Conservation (phyloP, 2,888 invertebrate species). For the Drosophila limbata region DNA sequence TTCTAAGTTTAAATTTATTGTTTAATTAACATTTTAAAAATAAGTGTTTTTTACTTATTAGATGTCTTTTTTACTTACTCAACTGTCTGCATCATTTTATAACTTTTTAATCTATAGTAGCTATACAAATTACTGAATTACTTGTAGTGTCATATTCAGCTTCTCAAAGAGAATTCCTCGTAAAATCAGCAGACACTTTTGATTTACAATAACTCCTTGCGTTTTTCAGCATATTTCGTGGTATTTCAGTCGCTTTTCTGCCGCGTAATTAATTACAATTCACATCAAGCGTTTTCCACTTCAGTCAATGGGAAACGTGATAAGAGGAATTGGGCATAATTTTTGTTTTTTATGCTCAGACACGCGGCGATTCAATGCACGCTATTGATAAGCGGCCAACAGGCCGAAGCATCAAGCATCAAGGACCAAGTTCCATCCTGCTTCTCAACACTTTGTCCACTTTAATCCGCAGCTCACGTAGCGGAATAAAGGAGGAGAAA, state of each 20-base stretch:
- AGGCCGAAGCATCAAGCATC: neutral
- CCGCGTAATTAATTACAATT: constrained; percentile 33
- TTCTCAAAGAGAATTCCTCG: too few species aligned
- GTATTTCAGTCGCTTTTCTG: constrained; percentile 1
- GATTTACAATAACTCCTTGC: neutral
- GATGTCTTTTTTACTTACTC: too few species aligned
- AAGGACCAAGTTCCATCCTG: constrained; percentile 12
- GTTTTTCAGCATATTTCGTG: neutral
- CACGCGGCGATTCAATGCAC: constrained; percentile 51
- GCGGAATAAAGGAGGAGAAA: neutral
- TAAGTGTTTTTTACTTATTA: too few species aligned
- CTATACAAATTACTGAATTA: too few species aligned
- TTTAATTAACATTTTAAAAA: too few species aligned
- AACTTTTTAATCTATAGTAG: too few species aligned
- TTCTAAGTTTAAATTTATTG: too few species aligned
- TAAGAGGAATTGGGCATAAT: constrained; percentile 46
- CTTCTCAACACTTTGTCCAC: constrained; percentile 52
- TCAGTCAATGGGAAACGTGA: constrained; percentile 41
- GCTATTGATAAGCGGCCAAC: constrained; percentile 46
- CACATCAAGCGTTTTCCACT: constrained; percentile 19
- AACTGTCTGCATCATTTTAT: too few species aligned
- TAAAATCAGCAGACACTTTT: too few species aligned
- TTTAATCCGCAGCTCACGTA: constrained; percentile 57
- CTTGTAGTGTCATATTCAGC: too few species aligned
- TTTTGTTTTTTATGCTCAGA: constrained; percentile 48